Evolutionary conservation across 2,888 invertebrate genomes (phyloP), one percentile per base, ranked within the genome.

Genomic region (Xestia sexstrigata): DNA sequence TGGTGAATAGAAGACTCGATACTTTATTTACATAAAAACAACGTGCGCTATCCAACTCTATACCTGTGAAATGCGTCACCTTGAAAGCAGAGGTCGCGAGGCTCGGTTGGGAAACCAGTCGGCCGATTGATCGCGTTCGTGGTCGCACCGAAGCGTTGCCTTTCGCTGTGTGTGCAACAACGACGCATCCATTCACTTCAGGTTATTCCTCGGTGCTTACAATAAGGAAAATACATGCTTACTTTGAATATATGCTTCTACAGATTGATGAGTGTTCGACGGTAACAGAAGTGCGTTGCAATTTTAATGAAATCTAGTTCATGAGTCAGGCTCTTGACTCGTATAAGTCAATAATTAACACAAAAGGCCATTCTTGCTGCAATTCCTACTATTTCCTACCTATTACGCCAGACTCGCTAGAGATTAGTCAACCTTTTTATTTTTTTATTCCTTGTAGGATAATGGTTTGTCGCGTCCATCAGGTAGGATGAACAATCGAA

Each of bases 61-160:
- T 71, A 81, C 73, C 85, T 83, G 82, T 68, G 72, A 82, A 82
- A 84, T 63, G 78, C 83, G 83, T 84, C 83, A 84, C 83, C 83
- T 84, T 84, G 83, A 83, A 86, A 86, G 52, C 49, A 65, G 86
- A 84, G 83, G 86, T 86, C 83, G 83, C 76, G 77, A n/a, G 69
- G 69, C 49, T 45, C 63, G 47, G 72, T 84, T 82, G 72, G 9
- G 86, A 75, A 86, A 86, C 83, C 23, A 83, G 86, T 84, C 70
- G 83, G 17, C 35, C 30, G 74, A 84, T 42, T 65, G 79, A 75
- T 78, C 79, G 70, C 35, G 74, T 26, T 78, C 39, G 85, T 66
- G 62, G 30, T 81, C 47, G 75, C 17, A 35, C 9, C 63, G 47
- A 73, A 81, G 55, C 73, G 52, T 67, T 70, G 55, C 72, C 86